Evolutionary conservation across 1,140 invertebrate species (phyloP).

Genomic region (Telenomus remus): DNA sequence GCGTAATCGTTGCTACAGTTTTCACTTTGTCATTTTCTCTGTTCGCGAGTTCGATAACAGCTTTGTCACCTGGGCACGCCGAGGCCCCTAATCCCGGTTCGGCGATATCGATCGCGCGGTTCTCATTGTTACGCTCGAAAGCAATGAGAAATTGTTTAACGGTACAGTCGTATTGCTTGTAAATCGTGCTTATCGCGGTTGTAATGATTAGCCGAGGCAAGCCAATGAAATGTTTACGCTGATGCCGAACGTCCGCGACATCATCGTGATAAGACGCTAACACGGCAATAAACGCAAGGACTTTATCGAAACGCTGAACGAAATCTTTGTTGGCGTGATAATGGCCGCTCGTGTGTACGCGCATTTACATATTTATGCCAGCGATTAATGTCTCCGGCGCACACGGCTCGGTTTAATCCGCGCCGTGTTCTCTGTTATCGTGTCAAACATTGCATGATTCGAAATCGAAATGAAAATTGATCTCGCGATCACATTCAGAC

Average conservation of each 20-base stretch:
- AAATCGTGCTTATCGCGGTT: conserved; percentile 54
- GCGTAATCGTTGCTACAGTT: conserved; percentile 26
- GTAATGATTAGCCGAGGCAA: conserved; percentile 52
- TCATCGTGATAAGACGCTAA: conserved; percentile 52
- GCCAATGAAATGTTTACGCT: conserved; percentile 53
- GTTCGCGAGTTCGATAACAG: conserved; percentile 27
- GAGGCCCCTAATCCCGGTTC: conserved; percentile 24
- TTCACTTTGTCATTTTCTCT: conserved; percentile 51
- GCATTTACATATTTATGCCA: conserved; percentile 12
- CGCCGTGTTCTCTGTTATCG: no score
- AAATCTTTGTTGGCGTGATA: conserved; percentile 36
- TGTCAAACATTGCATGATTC: no score
- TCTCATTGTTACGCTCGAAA: conserved; percentile 55
- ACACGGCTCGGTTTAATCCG: no score
- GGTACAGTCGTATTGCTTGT: conserved; percentile 54
- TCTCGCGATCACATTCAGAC: no score
- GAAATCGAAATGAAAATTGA: no score
- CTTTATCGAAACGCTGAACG: conserved; percentile 47
- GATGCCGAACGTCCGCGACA: conserved; percentile 43
- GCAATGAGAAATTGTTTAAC: conserved; percentile 53
- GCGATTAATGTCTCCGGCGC: neutral
- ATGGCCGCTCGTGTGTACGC: conserved; percentile 25
- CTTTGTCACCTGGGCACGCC: conserved; percentile 26
- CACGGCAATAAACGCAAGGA: conserved; percentile 47
- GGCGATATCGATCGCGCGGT: conserved; percentile 38